phyloP scores from a whole-genome alignment of 2,888 invertebrate genomes.

The Pasiphila rectangulata region DNA sequence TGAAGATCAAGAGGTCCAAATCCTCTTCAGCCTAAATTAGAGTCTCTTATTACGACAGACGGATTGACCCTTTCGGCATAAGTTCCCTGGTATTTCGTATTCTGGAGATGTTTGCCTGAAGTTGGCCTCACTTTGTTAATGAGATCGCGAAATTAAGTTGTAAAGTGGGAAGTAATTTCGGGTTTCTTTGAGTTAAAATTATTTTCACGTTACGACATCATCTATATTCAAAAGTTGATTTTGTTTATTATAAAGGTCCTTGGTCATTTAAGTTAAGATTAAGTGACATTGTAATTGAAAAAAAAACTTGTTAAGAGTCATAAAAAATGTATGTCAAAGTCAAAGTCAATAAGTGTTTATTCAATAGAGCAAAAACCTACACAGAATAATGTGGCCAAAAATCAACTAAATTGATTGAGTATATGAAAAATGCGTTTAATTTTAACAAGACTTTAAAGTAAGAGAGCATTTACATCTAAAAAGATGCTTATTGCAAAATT shows the following conservation, averaged over 20 bases:
- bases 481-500: too few species aligned
- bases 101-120: constrained; percentile 30
- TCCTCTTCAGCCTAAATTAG: constrained; percentile 46
- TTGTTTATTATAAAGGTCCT: neutral
- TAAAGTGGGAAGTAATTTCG: constrained; percentile 11
- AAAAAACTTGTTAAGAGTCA: too few species aligned
- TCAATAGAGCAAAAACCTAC: too few species aligned
- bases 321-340: too few species aligned
- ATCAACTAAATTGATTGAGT: too few species aligned
- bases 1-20: constrained; percentile 62
- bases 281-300: too few species aligned
- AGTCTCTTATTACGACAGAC: constrained; percentile 47
- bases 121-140: constrained; percentile 28
- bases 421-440: too few species aligned
- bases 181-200: constrained; percentile 9
- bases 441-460: too few species aligned
- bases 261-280: too few species aligned
- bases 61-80: constrained; percentile 36
- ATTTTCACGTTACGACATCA: neutral
- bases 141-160: constrained; percentile 30
- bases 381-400: too few species aligned
- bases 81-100: constrained; percentile 26
- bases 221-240: neutral
- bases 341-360: too few species aligned
- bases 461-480: too few species aligned